Evolutionary conservation across 2,888 invertebrate species (phyloP).

Genomic region (Mesochorus sp.): DNA sequence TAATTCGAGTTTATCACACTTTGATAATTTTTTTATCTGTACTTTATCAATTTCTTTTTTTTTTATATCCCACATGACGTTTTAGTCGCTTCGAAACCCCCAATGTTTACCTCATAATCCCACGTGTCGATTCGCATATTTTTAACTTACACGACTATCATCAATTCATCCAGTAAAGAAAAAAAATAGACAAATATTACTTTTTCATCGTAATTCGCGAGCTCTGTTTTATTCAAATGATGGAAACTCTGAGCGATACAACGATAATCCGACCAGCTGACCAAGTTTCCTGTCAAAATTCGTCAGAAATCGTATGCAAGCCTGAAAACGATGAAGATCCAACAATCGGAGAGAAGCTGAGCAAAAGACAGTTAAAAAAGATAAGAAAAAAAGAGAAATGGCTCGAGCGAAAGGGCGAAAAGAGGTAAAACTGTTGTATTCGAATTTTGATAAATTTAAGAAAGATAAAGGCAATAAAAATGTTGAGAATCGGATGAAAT

Average conservation of each 20-base stretch:
- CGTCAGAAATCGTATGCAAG: background rate
- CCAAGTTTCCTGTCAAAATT: constrained; percentile 11
- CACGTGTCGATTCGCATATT: background rate
- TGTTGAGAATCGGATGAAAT: no score
- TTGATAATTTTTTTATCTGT: no score
- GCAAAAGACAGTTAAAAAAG: constrained; percentile 87
- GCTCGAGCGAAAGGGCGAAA: constrained; percentile 87
- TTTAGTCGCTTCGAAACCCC: no score
- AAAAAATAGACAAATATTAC: background rate
- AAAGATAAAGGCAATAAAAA: no score
- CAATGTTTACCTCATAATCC: background rate
- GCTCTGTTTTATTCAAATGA: background rate
- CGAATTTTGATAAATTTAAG: no score
- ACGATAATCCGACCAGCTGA: constrained; percentile 15
- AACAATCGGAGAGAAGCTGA: constrained; percentile 60
- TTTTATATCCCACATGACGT: no score
- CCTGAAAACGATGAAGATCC: background rate
- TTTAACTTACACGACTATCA: background rate
- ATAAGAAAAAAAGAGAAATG: constrained; percentile 88
- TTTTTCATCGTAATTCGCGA: background rate
- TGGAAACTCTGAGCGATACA: constrained; percentile 33
- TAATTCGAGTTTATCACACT: no score
- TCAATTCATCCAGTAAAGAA: background rate
- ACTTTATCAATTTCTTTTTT: no score
- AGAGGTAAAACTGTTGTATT: no score